Evolutionary conservation across 2,888 invertebrate genomes (phyloP).

Genomic region (Lochmaea crataegi): DNA sequence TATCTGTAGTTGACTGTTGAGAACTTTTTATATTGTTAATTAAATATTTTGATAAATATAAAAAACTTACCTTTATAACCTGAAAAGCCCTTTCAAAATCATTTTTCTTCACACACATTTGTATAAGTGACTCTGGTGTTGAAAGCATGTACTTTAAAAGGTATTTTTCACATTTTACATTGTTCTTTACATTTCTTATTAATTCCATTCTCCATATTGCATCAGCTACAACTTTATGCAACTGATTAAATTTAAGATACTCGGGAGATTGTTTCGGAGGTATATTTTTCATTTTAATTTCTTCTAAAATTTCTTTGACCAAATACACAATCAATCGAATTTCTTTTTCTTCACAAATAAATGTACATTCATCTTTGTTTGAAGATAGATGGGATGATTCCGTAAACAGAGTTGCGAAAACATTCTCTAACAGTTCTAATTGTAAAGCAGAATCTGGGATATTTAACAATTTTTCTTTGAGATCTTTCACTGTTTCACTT

Average conservation of each 20-base stretch:
- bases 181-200: conserved; percentile 70
- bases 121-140: conserved; percentile 79
- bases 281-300: conserved; percentile 64
- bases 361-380: conserved; percentile 58
- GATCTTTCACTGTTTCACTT: conserved; percentile 36
- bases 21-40: not conserved
- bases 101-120: conserved; percentile 78
- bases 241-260: conserved; percentile 56
- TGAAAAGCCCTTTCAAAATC: conserved; percentile 81
- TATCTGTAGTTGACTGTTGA: not conserved
- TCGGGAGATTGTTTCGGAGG: conserved; percentile 60
- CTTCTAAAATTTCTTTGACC: conserved; percentile 69
- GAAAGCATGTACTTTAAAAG: conserved; percentile 79
- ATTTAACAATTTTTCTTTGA: conserved; percentile 44
- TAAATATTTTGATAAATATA: too few species aligned
- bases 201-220: conserved; percentile 80
- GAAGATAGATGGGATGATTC: conserved; percentile 38
- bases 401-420: conserved; percentile 73
- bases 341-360: conserved; percentile 72
- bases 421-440: conserved; percentile 76
- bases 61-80: conserved; percentile 79
- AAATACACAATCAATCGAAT: conserved; percentile 71
- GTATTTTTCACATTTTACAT: conserved; percentile 65
- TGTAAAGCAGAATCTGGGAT: conserved; percentile 55
- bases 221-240: conserved; percentile 71